These are phyloP conservation scores for Geodia barretti DNA, from an alignment of 37 sponge, comb jelly and placozoan genomes.

Conservation along the genomic window DNA sequence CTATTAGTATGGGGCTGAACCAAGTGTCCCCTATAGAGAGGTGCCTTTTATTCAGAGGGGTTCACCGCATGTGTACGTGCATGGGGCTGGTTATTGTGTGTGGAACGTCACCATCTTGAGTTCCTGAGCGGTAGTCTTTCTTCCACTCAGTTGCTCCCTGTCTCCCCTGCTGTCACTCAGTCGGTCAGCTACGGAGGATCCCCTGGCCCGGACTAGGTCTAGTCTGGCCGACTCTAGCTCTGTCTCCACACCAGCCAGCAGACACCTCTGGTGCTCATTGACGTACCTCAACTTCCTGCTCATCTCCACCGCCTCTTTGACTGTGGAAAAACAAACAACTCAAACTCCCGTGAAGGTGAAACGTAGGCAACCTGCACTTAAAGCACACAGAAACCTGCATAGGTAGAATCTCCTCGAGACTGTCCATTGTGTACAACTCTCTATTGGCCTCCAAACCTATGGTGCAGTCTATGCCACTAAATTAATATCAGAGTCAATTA, in stretches of 20 bases:
- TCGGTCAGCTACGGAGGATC: not conserved
- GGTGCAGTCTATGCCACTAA: too few relatives aligned
- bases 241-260: constrained; percentile 8
- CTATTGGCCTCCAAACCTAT: too few relatives aligned
- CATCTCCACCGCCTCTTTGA: constrained; percentile 36
- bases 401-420: too few relatives aligned
- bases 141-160: not conserved
- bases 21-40: too few relatives aligned
- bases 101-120: constrained; percentile 54
- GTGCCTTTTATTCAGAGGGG: not conserved
- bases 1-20: too few relatives aligned
- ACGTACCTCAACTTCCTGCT: constrained; percentile 51
- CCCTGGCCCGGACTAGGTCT: constrained; percentile 43
- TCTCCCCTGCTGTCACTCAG: not conserved
- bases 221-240: constrained; percentile 33
- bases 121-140: constrained; percentile 37
- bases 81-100: not conserved
- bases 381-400: too few relatives aligned
- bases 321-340: constrained; percentile 13
- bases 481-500: too few relatives aligned
- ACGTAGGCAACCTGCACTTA: too few relatives aligned
- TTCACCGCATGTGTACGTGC: not conserved
- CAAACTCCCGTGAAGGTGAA: not conserved
- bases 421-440: too few relatives aligned
- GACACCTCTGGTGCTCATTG: constrained; percentile 67